Conservation (phyloP, 2,797 vertebrate genomes). For the Leontocebus nigricollis region DNA sequence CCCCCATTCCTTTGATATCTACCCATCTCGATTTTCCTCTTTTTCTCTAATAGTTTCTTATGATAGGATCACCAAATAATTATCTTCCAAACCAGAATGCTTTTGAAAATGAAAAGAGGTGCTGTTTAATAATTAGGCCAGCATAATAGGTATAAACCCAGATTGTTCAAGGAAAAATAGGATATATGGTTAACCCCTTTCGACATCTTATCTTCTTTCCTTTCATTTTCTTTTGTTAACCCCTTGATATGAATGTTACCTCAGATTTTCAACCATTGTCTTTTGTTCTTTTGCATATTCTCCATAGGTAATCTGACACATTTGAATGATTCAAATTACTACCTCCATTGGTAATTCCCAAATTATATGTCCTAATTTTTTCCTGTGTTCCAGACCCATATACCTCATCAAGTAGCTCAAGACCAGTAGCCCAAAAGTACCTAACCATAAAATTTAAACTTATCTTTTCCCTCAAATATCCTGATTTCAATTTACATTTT, state of each 20-base stretch:
- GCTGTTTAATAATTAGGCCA: neutral
- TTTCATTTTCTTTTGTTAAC: neutral
- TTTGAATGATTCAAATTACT: neutral
- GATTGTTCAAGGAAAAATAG: neutral
- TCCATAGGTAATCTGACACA: neutral
- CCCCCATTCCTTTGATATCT: neutral
- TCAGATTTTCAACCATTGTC: neutral
- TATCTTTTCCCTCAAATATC: neutral
- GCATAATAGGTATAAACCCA: neutral
- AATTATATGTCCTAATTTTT: neutral
- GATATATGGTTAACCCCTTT: neutral
- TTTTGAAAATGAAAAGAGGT: neutral
- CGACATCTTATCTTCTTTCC: neutral
- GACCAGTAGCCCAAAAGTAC: neutral
- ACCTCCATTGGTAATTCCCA: neutral
- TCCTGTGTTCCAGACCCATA: neutral
- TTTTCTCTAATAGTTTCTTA: constrained; percentile 3
- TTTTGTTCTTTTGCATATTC: neutral
- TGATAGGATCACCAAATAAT: neutral
- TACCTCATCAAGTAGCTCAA: neutral
- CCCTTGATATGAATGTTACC: neutral
- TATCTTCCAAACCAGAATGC: neutral
- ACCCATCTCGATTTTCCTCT: neutral
- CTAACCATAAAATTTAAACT: neutral
- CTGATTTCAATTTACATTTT: neutral